Evolutionary conservation across 2,113 vertebrate species (phyloP), one percentile per base, ranked within the genome.

Genomic region (Trematocara unimaculatum): DNA sequence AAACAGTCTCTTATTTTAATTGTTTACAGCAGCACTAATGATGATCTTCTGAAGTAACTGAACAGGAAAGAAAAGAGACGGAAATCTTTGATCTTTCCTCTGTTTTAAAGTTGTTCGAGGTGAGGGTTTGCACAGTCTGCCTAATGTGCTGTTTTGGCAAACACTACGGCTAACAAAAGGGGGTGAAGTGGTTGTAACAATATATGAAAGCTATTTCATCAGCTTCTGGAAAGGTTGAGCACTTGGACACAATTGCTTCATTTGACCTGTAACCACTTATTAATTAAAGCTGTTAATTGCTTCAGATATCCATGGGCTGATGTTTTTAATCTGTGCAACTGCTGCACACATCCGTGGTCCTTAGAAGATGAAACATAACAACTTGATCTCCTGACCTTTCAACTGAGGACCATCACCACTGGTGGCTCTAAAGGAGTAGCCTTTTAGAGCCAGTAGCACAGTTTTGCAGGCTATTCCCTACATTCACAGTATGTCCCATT

Each of bases 151-250:
- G 23, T 18, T 83, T 80, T 78, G 85, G 82, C 90, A 88, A 64
- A n/a, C 74, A 11, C 55, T 26, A 10, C 14, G 5, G 38, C 67
- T 84, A 89, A 77, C 42, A 86, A 83, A 88, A 45, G 64, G 81
- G 79, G 18, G 35, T 70, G 80, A 83, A 31, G 78, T 20, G 53
- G 55, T 38, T 72, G 77, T 81, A 91, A 95, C 93, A 94, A 88
- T 93, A 89, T 92, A 92, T 82, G 84, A 91, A 91, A 91, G 88
- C 85, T 84, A 83, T 87, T 90, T 89, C 60, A 49, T 12, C 12
- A 29, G 42, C 58, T 84, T 88, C 78, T 70, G 81, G 78, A 90
- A 90, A 89, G 88, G 90, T 93, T 45, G 7, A 23, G 53, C 85
- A 23, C 42, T 87, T 47, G 83, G 88, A 90, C 18, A 78, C 17